phyloP scores from a whole-genome alignment of 2,888 invertebrate genomes.

The Lumbricus terrestris region DNA sequence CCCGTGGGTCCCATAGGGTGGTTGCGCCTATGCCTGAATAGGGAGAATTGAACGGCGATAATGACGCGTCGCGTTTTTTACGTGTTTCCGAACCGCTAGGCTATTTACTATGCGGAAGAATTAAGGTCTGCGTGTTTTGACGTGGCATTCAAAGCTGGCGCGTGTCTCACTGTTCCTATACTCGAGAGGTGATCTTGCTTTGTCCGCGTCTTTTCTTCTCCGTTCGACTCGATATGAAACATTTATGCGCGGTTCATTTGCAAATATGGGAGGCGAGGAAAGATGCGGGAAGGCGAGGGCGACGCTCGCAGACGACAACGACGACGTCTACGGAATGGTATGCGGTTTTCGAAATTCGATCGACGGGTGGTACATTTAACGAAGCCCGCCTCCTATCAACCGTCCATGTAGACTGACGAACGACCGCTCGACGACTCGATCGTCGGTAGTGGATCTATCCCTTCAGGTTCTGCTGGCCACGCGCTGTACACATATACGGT shows the following conservation, averaged over 20 bases:
- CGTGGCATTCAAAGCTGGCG: neutral
- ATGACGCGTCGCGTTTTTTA: too few species aligned
- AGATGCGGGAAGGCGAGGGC: neutral
- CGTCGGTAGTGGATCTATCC: too few species aligned
- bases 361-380: conserved; percentile 13
- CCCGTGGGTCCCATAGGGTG: too few species aligned
- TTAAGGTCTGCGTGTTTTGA: neutral
- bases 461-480: neutral
- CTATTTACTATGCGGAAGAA: too few species aligned
- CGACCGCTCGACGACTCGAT: too few species aligned
- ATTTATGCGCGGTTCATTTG: conserved; percentile 11
- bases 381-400: neutral
- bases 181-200: neutral
- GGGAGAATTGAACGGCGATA: too few species aligned
- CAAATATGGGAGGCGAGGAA: neutral
- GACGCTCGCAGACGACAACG: neutral
- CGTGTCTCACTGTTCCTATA: too few species aligned
- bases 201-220: neutral
- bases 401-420: neutral
- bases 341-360: conserved; percentile 17
- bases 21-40: too few species aligned
- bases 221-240: conserved; percentile 7
- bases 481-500: neutral
- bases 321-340: neutral
- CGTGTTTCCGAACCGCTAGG: too few species aligned